Percentiles rank a stretch among this genome's conserved stretches.
Evolutionary conservation across 2,113 vertebrate genomes (phyloP).

Genomic region (Actenoides lindsayi): DNA sequence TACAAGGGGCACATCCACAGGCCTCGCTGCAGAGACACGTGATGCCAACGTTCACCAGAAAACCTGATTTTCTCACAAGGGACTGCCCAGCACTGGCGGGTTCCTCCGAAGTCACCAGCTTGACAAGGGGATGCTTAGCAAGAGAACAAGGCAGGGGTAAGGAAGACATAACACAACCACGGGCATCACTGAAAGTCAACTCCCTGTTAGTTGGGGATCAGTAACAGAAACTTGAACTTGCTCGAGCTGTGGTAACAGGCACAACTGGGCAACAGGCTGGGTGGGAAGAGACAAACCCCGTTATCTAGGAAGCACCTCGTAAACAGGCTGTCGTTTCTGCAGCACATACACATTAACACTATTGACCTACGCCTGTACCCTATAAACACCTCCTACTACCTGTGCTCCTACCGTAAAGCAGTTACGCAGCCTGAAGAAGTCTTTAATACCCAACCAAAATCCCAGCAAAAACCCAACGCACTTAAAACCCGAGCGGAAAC

Average conservation of each 20-base stretch:
- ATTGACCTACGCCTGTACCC: neutral
- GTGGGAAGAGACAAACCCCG: neutral
- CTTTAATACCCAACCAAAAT: neutral
- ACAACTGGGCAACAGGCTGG: neutral
- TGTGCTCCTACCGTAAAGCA: neutral
- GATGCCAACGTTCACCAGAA: accelerated
- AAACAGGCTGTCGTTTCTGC: neutral
- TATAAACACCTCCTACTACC: neutral
- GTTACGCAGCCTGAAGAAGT: neutral
- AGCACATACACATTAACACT: neutral
- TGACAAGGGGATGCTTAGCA: no score
- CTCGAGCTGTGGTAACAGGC: neutral
- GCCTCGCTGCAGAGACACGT: neutral
- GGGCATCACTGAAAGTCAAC: accelerated
- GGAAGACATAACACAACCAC: accelerated
- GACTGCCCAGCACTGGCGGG: neutral
- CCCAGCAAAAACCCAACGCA: neutral
- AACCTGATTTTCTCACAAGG: neutral
- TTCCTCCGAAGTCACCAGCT: neutral
- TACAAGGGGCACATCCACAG: neutral
- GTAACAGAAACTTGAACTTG: accelerated
- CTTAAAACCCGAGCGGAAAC: neutral
- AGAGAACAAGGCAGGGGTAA: neutral
- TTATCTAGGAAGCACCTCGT: neutral
- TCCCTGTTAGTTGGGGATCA: neutral